Conservation (phyloP, 2,113 vertebrate species). For the Equus quagga region DNA sequence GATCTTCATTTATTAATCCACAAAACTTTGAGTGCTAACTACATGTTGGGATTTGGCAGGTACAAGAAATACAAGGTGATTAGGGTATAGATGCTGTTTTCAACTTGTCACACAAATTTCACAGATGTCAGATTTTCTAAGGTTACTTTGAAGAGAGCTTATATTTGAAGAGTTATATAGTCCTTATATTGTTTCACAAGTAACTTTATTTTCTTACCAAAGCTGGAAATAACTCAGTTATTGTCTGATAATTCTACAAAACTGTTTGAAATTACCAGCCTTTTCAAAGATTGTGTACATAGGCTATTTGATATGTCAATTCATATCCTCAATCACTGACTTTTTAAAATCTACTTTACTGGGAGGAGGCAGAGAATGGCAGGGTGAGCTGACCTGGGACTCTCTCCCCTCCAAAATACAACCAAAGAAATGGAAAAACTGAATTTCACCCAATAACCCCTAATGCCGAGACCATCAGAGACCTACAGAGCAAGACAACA, state of each 20-base stretch:
- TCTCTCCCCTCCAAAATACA: too few relatives aligned
- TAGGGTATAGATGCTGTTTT: background rate
- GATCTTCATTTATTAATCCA: background rate
- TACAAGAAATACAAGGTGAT: background rate
- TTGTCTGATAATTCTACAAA: background rate
- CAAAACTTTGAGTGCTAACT: background rate
- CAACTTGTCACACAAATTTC: background rate
- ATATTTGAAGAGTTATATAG: background rate
- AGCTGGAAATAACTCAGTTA: background rate
- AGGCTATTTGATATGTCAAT: background rate
- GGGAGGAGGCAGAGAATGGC: too few relatives aligned
- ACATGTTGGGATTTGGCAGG: background rate
- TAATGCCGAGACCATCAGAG: too few relatives aligned
- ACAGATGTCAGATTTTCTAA: background rate
- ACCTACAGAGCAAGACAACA: too few relatives aligned
- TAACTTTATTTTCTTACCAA: constrained; percentile 7
- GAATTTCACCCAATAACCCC: too few relatives aligned
- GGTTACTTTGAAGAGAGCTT: background rate
- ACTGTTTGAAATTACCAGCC: background rate
- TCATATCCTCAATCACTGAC: background rate
- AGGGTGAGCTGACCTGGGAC: too few relatives aligned
- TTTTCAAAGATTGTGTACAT: background rate
- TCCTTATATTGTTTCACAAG: background rate
- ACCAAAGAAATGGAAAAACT: too few relatives aligned
- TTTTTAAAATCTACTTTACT: background rate